Evolutionary conservation across 2,113 vertebrate genomes (phyloP), one percentile per base, ranked within the genome.

Genomic region (Aviceda subcristata): DNA sequence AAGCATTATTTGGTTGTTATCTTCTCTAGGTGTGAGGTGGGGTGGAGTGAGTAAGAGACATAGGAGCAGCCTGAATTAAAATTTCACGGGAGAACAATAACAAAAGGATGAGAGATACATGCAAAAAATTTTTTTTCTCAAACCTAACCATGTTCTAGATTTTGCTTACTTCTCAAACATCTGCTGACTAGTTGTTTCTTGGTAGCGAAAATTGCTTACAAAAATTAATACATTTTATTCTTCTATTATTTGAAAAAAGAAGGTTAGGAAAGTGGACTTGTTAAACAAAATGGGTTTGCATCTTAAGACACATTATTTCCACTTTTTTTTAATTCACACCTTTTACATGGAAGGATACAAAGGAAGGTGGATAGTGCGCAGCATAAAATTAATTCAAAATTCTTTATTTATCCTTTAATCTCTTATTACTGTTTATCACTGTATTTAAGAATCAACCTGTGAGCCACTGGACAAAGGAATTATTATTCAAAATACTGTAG

Each of bases 1-100:
- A 81, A 74, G 12, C 14, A 56, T 21, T 59, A 66, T 23, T 11
- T 38, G 15, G 10, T 45, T 39, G 56, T 45, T 43, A 55, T 4
- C 30, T 59, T 15, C 26, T 72, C 5, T 51, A 36, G 18, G 2
- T 3, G 19, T 57, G 16, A 73, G 43, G 8, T 53, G 6, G 4
- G 5, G 2, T 68, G 24, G 12, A 60, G 6, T 23, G 1, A 1
- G 6, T 32, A 62, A 62, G 1, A 48, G 12, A 15, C 1, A 1
- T 19, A 59, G 41, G 7, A 81, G 18, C 10, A 57, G 55, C 5
- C 6, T 6, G n/a, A 84, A 76, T 41, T 72, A 79, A 75, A 53
- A 41, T 45, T 62, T 86, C 10, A 24, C 15, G 26, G 19, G 36
- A 59, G 3, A 87, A 4, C 7, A 64, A 5, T 60, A 79, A 71